Base-by-base conservation (phyloP, 64 coral and sea anemone species). In the Stichodactyla mertensii region DNA sequence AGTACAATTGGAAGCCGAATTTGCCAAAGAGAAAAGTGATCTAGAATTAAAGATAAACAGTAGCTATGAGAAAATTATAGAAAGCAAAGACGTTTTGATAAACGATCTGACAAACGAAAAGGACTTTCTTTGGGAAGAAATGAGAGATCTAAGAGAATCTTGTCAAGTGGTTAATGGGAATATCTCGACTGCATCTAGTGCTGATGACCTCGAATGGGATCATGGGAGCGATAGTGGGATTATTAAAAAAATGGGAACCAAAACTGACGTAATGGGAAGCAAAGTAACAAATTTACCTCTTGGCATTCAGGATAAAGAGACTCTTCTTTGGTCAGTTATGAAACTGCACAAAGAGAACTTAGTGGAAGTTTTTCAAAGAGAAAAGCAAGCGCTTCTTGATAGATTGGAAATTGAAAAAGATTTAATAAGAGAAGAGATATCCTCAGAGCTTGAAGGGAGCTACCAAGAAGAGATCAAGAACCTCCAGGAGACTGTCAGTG, bases 361-460 rank as follows among this genome's bases (percentile, higher is more conserved):
- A 36, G 28, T 84, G 4, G 52, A 51, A 45, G 27, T 16, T n/a
- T 88, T 83, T 56, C 77, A 84, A 84, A 87, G 66, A 77, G 91
- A 92, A 26, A 92, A 83, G 71, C 77, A 78, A 23, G 91, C 79
- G 19, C 23, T 92, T 60, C 52, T 55, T 53, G 52, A 88, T 23
- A 88, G n/a, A 27, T 77, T 92, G 57, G 86, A 89, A 70, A 84
- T 61, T 57, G 91, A 93, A 19, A 93, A 89, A 86, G 45, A 64
- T 11, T 12, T 54, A 7, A 77, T 93, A 13, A 77, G 83, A 51
- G 57, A 89, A 54, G 83, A 85, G 15, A 64, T 86, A 15, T 83
- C 71, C 36, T 69, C 88, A 19, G 87, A 93, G 71, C 87, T 86
- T 54, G 83, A 89, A 89, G 27, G 18, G 16, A 84, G 57, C 18